Percentiles rank a stretch among this genome's conserved stretches.
phyloP scores from a whole-genome alignment of 2,797 vertebrate species.

The Enteromius radiatus region DNA sequence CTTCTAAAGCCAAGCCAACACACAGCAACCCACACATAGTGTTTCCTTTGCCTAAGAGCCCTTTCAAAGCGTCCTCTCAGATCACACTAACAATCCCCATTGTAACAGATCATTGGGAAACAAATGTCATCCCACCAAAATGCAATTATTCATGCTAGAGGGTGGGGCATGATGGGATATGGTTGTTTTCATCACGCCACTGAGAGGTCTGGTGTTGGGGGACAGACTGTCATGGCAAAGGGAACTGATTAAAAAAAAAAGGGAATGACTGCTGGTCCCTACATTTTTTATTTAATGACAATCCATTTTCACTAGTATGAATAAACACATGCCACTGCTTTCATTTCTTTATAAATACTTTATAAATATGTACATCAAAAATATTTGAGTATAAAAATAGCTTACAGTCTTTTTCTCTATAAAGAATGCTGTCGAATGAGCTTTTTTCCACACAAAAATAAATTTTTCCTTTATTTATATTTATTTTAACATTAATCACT shows the following conservation, averaged over 20 bases:
- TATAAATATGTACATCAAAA: not conserved
- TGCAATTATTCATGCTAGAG: conserved; percentile 70
- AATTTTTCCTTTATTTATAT: no score
- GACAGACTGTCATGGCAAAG: not conserved
- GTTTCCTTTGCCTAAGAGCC: conserved; percentile 78
- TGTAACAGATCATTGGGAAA: conserved; percentile 79
- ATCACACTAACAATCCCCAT: conserved; percentile 78
- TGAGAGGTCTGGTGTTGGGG: not conserved
- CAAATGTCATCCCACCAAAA: conserved; percentile 77
- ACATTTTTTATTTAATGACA: not conserved
- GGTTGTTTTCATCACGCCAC: conserved; percentile 46
- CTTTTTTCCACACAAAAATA: no score
- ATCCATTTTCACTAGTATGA: not conserved
- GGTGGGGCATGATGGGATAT: conserved; percentile 78
- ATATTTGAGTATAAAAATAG: not conserved
- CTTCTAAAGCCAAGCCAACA: conserved; percentile 65
- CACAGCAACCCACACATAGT: conserved; percentile 72
- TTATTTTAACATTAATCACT: not conserved
- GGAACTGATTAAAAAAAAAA: not conserved
- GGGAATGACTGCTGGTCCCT: not conserved
- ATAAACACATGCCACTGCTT: not conserved
- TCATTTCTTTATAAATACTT: not conserved
- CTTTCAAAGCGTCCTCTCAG: conserved; percentile 80
- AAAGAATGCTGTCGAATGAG: not conserved
- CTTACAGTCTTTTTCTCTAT: not conserved